phyloP scores from a whole-genome alignment of 2,797 vertebrate species.

The Phoeniculus purpureus region DNA sequence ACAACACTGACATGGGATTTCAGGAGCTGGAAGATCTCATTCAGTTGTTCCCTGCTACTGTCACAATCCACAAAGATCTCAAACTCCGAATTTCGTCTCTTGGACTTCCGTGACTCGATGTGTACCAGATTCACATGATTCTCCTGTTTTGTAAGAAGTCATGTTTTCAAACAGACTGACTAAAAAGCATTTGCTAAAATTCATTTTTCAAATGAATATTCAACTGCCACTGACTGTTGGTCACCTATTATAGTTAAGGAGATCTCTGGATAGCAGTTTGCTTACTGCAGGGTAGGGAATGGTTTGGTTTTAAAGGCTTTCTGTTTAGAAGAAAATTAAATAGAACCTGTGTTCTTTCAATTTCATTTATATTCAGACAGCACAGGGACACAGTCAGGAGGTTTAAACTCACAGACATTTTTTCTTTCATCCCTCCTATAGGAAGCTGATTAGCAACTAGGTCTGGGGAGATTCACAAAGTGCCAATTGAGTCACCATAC shows the following conservation, averaged over 20 bases:
- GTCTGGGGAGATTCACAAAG: neutral
- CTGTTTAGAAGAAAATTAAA: neutral
- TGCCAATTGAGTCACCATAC: neutral
- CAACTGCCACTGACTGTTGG: neutral
- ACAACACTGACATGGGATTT: slow-evolving; percentile 88
- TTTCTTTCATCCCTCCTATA: slow-evolving; percentile 1
- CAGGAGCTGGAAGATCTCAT: slow-evolving; percentile 92
- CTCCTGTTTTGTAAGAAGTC: slow-evolving; percentile 81
- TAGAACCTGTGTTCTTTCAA: neutral
- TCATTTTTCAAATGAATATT: neutral
- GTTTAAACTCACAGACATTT: neutral
- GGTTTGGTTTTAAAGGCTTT: neutral
- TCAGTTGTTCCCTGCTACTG: slow-evolving; percentile 92
- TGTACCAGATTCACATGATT: slow-evolving; percentile 95
- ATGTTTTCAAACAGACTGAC: neutral
- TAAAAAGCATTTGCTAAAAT: neutral
- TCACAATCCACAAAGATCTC: slow-evolving; percentile 98
- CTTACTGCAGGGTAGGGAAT: neutral
- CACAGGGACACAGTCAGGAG: neutral
- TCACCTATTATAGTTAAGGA: neutral
- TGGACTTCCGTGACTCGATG: slow-evolving; percentile 96
- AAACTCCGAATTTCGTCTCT: slow-evolving; percentile 93
- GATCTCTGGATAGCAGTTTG: neutral
- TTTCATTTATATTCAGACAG: neutral
- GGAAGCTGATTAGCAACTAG: neutral